Evolutionary conservation across 37 sponge, comb jelly and placozoan species (phyloP), one percentile per base, ranked within the genome.

Genomic region (Oscarella lobularis): DNA sequence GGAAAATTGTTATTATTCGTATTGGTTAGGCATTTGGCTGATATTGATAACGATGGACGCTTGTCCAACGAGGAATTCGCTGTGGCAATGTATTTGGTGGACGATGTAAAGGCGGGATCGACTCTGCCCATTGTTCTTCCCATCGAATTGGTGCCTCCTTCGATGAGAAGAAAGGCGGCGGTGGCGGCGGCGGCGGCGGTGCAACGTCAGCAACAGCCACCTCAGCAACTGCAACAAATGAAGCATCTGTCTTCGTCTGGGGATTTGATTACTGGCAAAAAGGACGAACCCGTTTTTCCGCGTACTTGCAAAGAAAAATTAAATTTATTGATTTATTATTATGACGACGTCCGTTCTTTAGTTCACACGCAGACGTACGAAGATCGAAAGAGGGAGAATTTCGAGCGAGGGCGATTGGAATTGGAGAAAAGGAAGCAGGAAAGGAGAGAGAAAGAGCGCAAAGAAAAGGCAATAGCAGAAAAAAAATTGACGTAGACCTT

Each of bases 341-440:
- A n/a, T n/a, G n/a, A n/a, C n/a, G n/a, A n/a, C n/a, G n/a, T n/a
- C n/a, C n/a, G n/a, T n/a, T n/a, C n/a, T n/a, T n/a, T n/a, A n/a
- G 60, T 48, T 5, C 71, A 68, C 71, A 14, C 71, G 31, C 29
- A 4, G 31, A 34, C 71, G 71, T 14, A 34, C 4, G 71, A 68
- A 14, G 71, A 68, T 20, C 29, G 31, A 68, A 5, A 20, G 31
- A 32, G 71, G 29, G 71, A 68, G 29, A 68, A 68, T 35, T 68
- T 68, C 33, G 5, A 4, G 6, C 6, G 31, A 5, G 71, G 71
- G 31, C 71, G 33, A 14, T 5, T 29, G 31, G 71, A 29, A 14
- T 35, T 68, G 4, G 71, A 68, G 71, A 68, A 68, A 68, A 32
- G 71, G 4, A 4, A 35, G 31, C 71, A 68, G 31, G 71, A 68